phyloP scores from a whole-genome alignment of 2,888 invertebrate genomes.

The Agrenia bidenticulata region DNA sequence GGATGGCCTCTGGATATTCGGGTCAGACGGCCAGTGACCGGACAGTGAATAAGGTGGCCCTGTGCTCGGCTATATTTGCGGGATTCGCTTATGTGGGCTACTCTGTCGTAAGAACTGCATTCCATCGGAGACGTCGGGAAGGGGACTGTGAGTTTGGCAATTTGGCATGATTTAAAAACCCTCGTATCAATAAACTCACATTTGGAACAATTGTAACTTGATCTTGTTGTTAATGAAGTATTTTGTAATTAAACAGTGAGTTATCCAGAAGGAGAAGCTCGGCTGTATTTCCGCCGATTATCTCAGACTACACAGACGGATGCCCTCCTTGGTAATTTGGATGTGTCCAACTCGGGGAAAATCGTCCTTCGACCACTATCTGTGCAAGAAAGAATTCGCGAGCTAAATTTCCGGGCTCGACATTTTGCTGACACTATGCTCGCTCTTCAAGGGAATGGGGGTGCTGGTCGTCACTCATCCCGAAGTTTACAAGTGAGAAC shows the following conservation, averaged over 20 bases:
- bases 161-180: not conserved
- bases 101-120: slow-evolving; percentile 58
- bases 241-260: slow-evolving; percentile 35
- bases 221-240: not conserved
- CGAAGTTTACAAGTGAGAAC: slow-evolving; percentile 46
- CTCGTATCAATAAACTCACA: not conserved
- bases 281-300: slow-evolving; percentile 57
- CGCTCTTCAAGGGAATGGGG: slow-evolving; percentile 55
- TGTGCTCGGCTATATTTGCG: slow-evolving; percentile 60
- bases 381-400: slow-evolving; percentile 57
- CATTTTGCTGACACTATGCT: slow-evolving; percentile 59
- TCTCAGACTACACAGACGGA: slow-evolving; percentile 60
- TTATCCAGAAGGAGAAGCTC: slow-evolving; percentile 56
- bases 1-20: slow-evolving; percentile 31
- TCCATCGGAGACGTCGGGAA: slow-evolving; percentile 56
- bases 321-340: slow-evolving; percentile 57
- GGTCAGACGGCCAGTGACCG: slow-evolving; percentile 54
- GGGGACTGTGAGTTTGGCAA: slow-evolving; percentile 54
- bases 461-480: slow-evolving; percentile 37
- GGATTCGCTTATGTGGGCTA: slow-evolving; percentile 61
- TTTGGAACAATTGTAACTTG: not conserved
- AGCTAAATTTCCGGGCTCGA: slow-evolving; percentile 58
- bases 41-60: slow-evolving; percentile 59
- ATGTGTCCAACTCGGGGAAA: slow-evolving; percentile 56
- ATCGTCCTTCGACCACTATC: slow-evolving; percentile 57